Conservation (phyloP, 2,888 invertebrate genomes). For the Melanargia galathea region DNA sequence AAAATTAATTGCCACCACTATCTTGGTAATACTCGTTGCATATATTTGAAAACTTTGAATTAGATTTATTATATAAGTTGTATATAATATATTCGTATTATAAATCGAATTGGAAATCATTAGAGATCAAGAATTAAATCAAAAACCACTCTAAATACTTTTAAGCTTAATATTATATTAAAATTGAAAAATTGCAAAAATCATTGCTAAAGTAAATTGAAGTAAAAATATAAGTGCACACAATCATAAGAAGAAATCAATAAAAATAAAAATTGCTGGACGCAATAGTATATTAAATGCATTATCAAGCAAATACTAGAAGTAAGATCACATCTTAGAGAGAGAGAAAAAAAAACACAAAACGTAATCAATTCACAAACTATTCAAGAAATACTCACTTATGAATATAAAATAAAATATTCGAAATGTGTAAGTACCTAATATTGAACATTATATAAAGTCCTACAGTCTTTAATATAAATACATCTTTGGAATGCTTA, state of each 20-base stretch:
- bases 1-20: background rate
- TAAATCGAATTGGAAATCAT: too few species aligned
- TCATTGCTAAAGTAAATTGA: background rate
- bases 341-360: slow-evolving; percentile 2
- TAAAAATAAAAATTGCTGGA: background rate
- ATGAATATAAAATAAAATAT: slow-evolving; percentile 21
- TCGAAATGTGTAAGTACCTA: slow-evolving; percentile 30
- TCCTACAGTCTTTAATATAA: slow-evolving; percentile 54
- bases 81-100: too few species aligned
- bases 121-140: too few species aligned
- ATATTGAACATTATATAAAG: slow-evolving; percentile 35
- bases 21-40: background rate
- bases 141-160: background rate
- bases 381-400: slow-evolving; percentile 6
- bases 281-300: slow-evolving; percentile 19
- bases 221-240: background rate
- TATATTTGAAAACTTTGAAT: too few species aligned
- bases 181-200: background rate
- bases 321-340: slow-evolving; percentile 21
- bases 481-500: slow-evolving; percentile 74
- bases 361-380: slow-evolving; percentile 9
- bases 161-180: background rate
- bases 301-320: slow-evolving; percentile 19
- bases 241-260: background rate
- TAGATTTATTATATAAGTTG: too few species aligned